These are phyloP conservation scores for Nycticorax nycticorax DNA, from an alignment of 2,113 vertebrate genomes.

Conservation along the genomic window DNA sequence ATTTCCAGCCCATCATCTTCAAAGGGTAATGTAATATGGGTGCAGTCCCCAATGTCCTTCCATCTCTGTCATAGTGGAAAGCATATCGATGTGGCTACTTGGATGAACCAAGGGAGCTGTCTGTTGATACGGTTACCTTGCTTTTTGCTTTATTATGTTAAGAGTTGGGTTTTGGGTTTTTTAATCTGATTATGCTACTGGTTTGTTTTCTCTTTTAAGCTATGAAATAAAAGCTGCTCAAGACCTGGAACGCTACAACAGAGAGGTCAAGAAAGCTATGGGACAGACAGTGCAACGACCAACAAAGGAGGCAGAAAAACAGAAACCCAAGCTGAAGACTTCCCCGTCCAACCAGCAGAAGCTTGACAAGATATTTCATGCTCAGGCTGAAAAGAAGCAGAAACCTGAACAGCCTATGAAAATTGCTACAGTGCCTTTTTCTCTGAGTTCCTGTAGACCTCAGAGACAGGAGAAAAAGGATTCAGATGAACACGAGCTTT, in stretches of 20 bases:
- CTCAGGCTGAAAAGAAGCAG: conserved; percentile 76
- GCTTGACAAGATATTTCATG: conserved; percentile 85
- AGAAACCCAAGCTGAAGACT: conserved; percentile 80
- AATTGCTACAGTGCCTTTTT: conserved; percentile 80
- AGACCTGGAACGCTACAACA: conserved; percentile 81
- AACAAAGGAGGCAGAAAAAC: conserved; percentile 64
- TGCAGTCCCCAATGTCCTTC: not conserved
- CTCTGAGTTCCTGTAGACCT: conserved; percentile 78
- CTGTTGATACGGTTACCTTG: not conserved
- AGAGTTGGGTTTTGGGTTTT: not conserved
- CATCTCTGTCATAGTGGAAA: rapidly evolving
- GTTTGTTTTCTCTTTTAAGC: conserved; percentile 67
- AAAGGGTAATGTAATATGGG: too few relatives aligned
- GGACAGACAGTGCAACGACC: conserved; percentile 43
- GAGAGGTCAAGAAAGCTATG: conserved; percentile 74
- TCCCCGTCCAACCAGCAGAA: conserved; percentile 83
- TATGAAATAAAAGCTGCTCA: conserved; percentile 88
- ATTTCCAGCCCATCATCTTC: not conserved
- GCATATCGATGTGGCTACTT: not conserved
- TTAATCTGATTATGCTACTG: not conserved
- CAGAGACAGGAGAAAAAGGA: conserved; percentile 51
- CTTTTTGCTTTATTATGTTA: not conserved
- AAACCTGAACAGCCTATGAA: conserved; percentile 64
- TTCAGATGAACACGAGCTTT: conserved; percentile 67
- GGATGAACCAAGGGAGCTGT: not conserved